These are phyloP conservation scores for Lagodon rhomboides DNA, from an alignment of 2,797 vertebrate species.

Conservation along the genomic window DNA sequence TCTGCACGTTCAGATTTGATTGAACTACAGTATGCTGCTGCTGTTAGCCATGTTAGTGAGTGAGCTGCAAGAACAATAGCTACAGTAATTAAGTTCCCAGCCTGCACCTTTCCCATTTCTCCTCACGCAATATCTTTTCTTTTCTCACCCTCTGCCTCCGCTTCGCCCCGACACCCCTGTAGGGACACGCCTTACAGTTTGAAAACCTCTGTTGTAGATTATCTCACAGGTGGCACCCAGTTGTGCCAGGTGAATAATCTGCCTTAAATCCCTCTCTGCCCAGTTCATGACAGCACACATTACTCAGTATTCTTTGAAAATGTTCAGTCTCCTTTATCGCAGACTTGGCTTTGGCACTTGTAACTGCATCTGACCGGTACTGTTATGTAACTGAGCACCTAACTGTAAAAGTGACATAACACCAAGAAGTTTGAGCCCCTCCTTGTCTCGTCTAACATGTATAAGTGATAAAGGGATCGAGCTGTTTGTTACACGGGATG, in stretches of 20 bases:
- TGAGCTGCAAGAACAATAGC: not conserved
- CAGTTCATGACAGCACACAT: constrained; percentile 21
- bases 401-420: constrained; percentile 22
- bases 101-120: not conserved
- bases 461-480: constrained; percentile 3
- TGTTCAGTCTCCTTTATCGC: constrained; percentile 6
- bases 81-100: not conserved
- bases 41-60: not conserved
- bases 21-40: no score
- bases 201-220: not conserved
- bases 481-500: constrained; percentile 14
- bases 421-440: not conserved
- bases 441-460: not conserved
- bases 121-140: not conserved
- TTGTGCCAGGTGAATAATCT: not conserved
- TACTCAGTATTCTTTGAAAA: constrained; percentile 33
- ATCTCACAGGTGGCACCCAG: constrained; percentile 5
- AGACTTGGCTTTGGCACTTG: constrained; percentile 12
- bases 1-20: not conserved
- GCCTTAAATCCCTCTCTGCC: not conserved
- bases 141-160: not conserved
- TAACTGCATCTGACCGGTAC: not conserved
- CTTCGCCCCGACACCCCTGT: not conserved
- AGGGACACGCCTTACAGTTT: not conserved
- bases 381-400: constrained; percentile 11